Evolutionary conservation across 1,140 invertebrate genomes (phyloP), one percentile per base, ranked within the genome.

Genomic region (Bradysia coprophila): DNA sequence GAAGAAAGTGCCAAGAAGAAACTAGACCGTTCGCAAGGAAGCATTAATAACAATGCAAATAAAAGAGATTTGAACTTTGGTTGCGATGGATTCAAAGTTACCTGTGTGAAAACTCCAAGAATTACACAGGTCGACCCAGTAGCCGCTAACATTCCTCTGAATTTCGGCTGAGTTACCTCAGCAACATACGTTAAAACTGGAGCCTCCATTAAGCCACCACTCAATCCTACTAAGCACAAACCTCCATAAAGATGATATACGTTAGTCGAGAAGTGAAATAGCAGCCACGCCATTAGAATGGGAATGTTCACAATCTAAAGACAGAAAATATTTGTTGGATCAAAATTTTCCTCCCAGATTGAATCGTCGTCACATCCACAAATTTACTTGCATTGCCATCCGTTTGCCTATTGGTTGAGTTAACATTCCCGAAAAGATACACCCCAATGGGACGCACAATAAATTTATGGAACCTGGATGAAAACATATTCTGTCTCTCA

Each of bases 121-220:
- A 84, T 81, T 38, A 82, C 73, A 44, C 74, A 68, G 58, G 79
- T 73, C 1, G 76, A 72, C 15, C 79, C 75, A 11, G 78, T 75
- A 1, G 81, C 78, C 1, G 79, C 69, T 15, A 86, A 56, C 45
- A 78, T 71, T 4, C 82, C 82, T 22, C 81, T 67, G 11, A 83
- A 59, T 51, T 80, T 72, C 0, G 82, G 81, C 49, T 82, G 74
- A 2, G 80, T 81, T 8, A 85, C 72, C 59, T 85, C 82, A 2
- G 81, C 79, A 9, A 84, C 78, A 53, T 84, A 85, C 0, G 81
- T 84, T 48, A 85, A 59, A 39, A 78, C 80, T 3, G 81, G 81
- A 43, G 80, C 80, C 61, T 84, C 81, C 33, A 82, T 60, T 0
- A 86, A 55, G 38, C 81, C 81, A 39, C 80, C 80, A 3, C 72